phyloP scores from a whole-genome alignment of 2,113 vertebrate species.

The Talpa occidentalis region DNA sequence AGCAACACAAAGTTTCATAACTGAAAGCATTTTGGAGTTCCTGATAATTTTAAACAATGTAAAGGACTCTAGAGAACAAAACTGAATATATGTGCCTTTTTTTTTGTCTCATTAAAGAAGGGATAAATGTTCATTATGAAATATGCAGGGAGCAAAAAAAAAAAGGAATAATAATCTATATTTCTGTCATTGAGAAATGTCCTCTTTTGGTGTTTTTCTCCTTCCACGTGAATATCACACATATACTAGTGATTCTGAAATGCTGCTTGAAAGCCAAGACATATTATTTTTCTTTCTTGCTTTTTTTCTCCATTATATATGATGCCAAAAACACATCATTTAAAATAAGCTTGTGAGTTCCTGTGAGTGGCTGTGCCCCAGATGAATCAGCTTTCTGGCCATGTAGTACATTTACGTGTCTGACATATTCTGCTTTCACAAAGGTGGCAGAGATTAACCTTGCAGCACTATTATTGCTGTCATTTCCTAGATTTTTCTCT shows the following conservation, averaged over 20 bases:
- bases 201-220: neutral
- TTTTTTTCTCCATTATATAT: too few relatives aligned
- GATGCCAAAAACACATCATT: neutral
- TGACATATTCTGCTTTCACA: neutral
- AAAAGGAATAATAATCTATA: neutral
- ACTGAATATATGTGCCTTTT: neutral
- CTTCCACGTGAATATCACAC: neutral
- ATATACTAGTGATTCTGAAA: neutral
- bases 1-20: neutral
- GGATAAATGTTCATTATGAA: neutral
- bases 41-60: neutral
- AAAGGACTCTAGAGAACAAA: neutral
- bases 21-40: neutral
- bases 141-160: neutral
- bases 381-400: neutral
- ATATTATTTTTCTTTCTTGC: neutral
- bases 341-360: neutral
- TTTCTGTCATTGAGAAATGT: neutral
- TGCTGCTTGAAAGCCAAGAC: neutral
- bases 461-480: neutral
- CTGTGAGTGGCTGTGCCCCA: neutral
- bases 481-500: neutral
- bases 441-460: neutral
- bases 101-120: neutral
- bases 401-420: neutral